Base-by-base conservation (phyloP, 1,140 invertebrate species). In the Chrysopa pallens region DNA sequence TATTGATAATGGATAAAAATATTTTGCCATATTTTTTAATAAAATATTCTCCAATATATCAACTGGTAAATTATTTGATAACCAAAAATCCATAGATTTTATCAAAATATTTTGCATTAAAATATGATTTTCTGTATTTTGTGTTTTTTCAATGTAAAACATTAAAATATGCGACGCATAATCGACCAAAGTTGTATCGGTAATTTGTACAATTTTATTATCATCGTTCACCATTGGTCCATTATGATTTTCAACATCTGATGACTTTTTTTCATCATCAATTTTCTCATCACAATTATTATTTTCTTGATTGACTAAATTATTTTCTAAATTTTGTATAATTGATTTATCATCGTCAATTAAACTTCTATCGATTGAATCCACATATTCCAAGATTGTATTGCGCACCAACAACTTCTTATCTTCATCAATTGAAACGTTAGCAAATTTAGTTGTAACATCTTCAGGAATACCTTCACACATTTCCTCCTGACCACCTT, bases 81-180 rank as follows among this genome's bases (percentile, higher is more conserved):
- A 48, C 64, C 64, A 66, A 51, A 66, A 66, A 40, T 65, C 60
- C 14, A 66, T 56, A 42, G 54, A 55, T 48, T 60, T 57, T 46
- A 62, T 43, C n/a, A 60, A 45, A 44, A 60, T 53, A 39, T 60
- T 61, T 43, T 59, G 53, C 55, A 62, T 60, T 29, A 60, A 50
- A 45, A 59, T 60, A 29, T 60, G 58, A 47, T 61, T 61, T 44
- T 61, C 56, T 6, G 58, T 54, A 33, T 49, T 48, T 43, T 59
- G 53, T 29, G 54, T 52, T 47, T 57, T 55, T 13, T 50, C 52
- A 9, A 57, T 57, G 35, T 60, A 59, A 44, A 59, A 60, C 43
- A 60, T 54, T 6, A 60, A 48, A 9, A 60, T 45, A 15, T 45
- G 41, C 9, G 51, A 55, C 11, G 52, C 54, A 36, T 51, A 49